phyloP scores from a whole-genome alignment of 2,113 vertebrate genomes.

The Dicerorhinus sumatrensis region DNA sequence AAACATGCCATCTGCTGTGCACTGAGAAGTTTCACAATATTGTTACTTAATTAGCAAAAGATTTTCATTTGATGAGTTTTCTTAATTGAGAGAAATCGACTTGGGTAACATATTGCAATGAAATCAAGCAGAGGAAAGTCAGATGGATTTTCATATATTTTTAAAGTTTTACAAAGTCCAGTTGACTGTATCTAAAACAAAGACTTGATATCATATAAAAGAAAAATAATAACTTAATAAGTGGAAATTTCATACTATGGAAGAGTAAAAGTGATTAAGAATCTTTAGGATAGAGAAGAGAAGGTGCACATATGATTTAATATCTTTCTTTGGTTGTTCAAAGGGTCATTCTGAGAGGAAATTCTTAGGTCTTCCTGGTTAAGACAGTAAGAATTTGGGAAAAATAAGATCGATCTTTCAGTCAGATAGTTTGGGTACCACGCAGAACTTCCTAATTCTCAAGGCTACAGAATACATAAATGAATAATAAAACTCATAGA shows the following conservation, averaged over 20 bases:
- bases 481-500: background rate
- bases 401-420: background rate
- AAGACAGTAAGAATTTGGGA: background rate
- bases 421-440: background rate
- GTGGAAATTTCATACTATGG: background rate
- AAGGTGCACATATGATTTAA: background rate
- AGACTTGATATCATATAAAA: background rate
- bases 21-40: conserved; percentile 71
- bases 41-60: conserved; percentile 60
- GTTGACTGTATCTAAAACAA: background rate
- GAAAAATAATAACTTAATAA: background rate
- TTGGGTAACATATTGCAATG: background rate
- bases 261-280: background rate
- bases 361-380: background rate
- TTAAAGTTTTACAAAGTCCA: background rate
- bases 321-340: background rate
- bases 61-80: background rate
- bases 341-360: background rate
- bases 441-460: background rate
- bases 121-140: background rate
- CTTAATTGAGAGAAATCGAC: conserved; percentile 15
- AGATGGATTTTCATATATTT: background rate
- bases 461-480: background rate
- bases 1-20: conserved; percentile 82
- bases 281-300: background rate